phyloP scores from a whole-genome alignment of 2,797 vertebrate genomes.

The Bucorvus abyssinicus region DNA sequence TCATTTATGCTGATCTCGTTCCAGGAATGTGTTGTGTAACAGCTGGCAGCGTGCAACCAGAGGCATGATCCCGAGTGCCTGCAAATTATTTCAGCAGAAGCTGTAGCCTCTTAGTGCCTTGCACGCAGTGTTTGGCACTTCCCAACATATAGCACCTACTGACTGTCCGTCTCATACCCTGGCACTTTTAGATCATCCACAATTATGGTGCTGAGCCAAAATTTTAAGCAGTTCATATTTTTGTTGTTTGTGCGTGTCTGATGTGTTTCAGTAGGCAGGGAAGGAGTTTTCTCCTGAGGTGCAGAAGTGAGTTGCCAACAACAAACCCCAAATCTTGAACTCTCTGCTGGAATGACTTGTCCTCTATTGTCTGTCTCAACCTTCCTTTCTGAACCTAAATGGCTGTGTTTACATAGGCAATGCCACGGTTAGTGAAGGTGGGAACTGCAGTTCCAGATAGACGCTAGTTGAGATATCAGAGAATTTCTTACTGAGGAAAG shows the following conservation, averaged over 20 bases:
- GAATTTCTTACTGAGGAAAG: background rate
- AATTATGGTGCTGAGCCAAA: background rate
- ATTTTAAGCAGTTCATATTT: background rate
- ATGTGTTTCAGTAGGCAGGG: background rate
- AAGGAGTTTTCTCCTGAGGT: background rate
- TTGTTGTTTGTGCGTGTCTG: accelerated
- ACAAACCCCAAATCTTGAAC: background rate
- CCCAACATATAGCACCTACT: background rate
- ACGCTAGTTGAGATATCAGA: background rate
- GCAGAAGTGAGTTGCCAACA: background rate
- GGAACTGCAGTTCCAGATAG: background rate
- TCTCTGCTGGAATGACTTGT: background rate
- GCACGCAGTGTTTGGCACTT: background rate
- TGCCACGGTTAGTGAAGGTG: background rate
- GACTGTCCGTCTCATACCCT: background rate
- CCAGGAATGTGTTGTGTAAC: constrained; percentile 63
- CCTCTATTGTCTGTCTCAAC: background rate
- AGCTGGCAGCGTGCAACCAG: constrained; percentile 13
- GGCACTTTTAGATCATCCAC: accelerated
- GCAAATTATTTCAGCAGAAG: constrained; percentile 39
- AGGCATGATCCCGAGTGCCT: background rate
- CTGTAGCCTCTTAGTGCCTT: background rate
- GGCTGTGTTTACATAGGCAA: background rate
- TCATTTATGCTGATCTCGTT: background rate
- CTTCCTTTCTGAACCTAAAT: background rate